Base-by-base conservation (phyloP, 2,113 vertebrate genomes). In the Rhea americana region DNA sequence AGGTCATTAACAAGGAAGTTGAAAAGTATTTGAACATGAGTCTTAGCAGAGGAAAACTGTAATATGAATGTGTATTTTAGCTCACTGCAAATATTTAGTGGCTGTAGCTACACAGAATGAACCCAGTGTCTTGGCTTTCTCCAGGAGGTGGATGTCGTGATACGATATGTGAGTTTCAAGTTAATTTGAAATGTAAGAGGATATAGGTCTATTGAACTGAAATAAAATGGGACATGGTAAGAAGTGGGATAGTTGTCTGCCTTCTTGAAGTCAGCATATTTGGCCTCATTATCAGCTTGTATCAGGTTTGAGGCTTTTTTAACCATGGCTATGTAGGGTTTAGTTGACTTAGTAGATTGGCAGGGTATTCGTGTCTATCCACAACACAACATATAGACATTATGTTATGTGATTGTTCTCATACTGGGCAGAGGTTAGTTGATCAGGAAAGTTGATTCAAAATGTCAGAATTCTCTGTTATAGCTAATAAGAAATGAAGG, bases 21-120 rank as follows among this genome's bases (percentile, higher is more conserved):
- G 62, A 92, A 94, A 93, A 79, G 70, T 90, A 90, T 62, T 92
- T 93, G 94, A 93, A 87, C 53, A 66, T 32, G 48, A 87, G 32
- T 45, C 58, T 93, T 94, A 87, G 77, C 39, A 91, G 70, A 17
- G 58, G 43, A 89, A 90, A 95, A 9, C 58, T 75, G 41, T 74
- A 87, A 79, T 82, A 28, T 89, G 77, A 93, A 82, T 79, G 70
- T 87, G 39, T 95, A 41, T 74, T 93, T 94, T 81, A 55, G n/a
- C 51, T 93, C 65, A 75, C 10, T 91, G 78, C 66, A 90, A 90
- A 90, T 91, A 91, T 83, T 82, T 80, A 70, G 63, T n/a, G 77
- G 17, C 77, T 92, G 35, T 76, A 90, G 81, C 37, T 85, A 72
- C 43, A 89, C 0, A 0, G 63, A 91, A 82, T 53, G 24, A 72